These are phyloP conservation scores for Diceros bicornis DNA, from an alignment of 2,797 vertebrate genomes.

Conservation along the genomic window DNA sequence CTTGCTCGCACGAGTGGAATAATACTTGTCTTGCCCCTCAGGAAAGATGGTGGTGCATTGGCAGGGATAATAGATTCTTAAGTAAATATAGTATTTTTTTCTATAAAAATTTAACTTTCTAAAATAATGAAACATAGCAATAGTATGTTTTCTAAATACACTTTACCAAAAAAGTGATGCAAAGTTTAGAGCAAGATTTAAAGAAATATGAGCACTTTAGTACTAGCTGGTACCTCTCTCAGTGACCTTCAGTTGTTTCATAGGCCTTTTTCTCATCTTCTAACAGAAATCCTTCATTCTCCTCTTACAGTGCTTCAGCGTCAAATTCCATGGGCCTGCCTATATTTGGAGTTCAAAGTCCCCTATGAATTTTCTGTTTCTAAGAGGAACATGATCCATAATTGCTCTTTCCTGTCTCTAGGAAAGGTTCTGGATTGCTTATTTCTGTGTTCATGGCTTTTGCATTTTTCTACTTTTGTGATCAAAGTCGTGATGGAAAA, in stretches of 20 bases:
- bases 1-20: fast-evolving
- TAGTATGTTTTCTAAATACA: neutral
- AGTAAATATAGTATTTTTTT: neutral
- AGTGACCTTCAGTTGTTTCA: neutral
- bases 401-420: neutral
- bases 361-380: neutral
- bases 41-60: neutral
- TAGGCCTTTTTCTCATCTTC: neutral
- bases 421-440: neutral
- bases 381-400: fast-evolving
- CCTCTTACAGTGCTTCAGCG: no score
- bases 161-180: fast-evolving
- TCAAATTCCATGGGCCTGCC: neutral
- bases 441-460: neutral
- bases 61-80: neutral
- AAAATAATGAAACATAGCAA: neutral
- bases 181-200: neutral
- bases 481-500: neutral
- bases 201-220: neutral
- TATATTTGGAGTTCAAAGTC: no score
- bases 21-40: neutral
- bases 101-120: neutral
- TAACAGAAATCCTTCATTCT: neutral
- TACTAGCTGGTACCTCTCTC: fast-evolving
- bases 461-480: neutral